Base-by-base conservation (phyloP, 64 coral and sea anemone species). In the Actinia tenebrosa region DNA sequence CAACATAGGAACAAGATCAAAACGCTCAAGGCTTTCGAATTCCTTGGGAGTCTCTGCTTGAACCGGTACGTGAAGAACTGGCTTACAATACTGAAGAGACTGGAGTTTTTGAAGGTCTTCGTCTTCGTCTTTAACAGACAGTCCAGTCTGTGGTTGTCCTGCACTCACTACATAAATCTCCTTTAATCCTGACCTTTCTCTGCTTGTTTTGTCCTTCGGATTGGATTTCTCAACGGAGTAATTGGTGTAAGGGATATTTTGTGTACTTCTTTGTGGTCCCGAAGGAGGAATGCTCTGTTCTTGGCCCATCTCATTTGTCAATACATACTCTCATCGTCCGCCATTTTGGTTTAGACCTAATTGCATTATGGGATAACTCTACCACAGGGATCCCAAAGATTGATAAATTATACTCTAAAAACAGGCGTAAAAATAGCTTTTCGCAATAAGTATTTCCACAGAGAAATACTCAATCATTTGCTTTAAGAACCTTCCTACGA, bases 121-220 rank as follows among this genome's bases (percentile, higher is more conserved):
- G 47, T 99, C 97, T 77, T 83, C 85, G 44, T 79, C 82, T 83
- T 88, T 89, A 43, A 80, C 25, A 64, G 84, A 43, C 7, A 79
- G 4, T 80, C 66, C 85, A 30, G 60, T 64, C 17, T 46, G 89
- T 83, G 60, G 89, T 11, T 89, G 91, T 19, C 92, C 89, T 44
- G 77, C 89, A 68, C 87, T 99, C 14, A 99, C 96, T 44, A 99
- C 91, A 52, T 94, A 86, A n/a, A 99, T 99, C 42, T 95, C 91
- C 45, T 94, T 91, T 1, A 99, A 64, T 30, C 89, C 92, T 54
- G 94, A 88, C 92, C 77, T 89, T 83, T 96, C 84, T 80, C 84
- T 86, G 15, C 56, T 44, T 10, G 62, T 85, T 56, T 63, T 72
- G 56, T 52, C 86, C 45, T 72, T 87, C 56, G 80, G 55, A 26